These are phyloP conservation scores for Polietes domitor DNA, from an alignment of 2,888 invertebrate genomes.

Conservation along the genomic window DNA sequence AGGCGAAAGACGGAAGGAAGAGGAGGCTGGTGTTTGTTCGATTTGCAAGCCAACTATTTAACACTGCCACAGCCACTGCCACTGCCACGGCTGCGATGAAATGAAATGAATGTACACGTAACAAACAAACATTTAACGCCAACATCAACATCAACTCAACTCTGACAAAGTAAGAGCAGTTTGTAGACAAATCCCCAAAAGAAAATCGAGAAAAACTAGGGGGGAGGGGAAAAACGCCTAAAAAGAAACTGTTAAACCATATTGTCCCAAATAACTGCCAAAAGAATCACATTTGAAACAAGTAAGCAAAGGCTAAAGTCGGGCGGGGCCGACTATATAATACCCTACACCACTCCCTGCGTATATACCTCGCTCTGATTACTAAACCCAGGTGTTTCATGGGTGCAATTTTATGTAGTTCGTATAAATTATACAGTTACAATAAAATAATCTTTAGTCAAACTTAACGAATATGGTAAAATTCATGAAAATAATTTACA, in stretches of 20 bases:
- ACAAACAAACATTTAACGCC: conserved; percentile 55
- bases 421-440: too few relatives aligned
- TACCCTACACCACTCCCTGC: too few relatives aligned
- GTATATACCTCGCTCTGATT: too few relatives aligned
- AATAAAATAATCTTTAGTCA: too few relatives aligned
- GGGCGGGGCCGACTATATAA: too few relatives aligned
- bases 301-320: too few relatives aligned
- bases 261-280: conserved; percentile 63
- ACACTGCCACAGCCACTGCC: too few relatives aligned
- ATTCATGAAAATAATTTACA: too few relatives aligned
- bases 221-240: background rate
- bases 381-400: too few relatives aligned
- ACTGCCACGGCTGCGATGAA: conserved; percentile 28
- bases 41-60: conserved; percentile 48
- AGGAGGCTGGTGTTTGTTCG: background rate
- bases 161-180: conserved; percentile 46
- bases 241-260: conserved; percentile 49
- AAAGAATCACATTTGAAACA: conserved; percentile 61
- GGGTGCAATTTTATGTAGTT: too few relatives aligned
- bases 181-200: conserved; percentile 30
- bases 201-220: conserved; percentile 35
- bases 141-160: conserved; percentile 55
- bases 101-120: conserved; percentile 1
- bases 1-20: background rate
- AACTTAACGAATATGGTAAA: too few relatives aligned